Conservation (phyloP, 2,113 vertebrate species). For the Orientallactaga bullata region DNA sequence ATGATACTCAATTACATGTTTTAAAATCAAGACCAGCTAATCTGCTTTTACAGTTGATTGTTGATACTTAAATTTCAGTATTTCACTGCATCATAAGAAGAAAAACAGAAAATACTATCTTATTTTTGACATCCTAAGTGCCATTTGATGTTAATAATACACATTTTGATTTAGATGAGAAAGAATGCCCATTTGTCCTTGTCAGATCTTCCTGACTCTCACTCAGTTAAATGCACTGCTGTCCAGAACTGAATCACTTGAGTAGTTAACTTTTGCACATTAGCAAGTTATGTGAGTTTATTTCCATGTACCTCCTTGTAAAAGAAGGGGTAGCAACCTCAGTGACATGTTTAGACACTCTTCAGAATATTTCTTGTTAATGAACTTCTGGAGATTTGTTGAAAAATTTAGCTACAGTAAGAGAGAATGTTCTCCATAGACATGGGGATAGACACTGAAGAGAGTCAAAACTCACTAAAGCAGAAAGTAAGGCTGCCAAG, state of each 20-base stretch:
- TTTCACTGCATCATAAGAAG: not conserved
- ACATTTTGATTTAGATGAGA: not conserved
- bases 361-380: slow-evolving; percentile 40
- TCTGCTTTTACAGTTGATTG: slow-evolving; percentile 52
- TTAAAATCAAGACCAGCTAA: slow-evolving; percentile 1
- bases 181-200: slow-evolving; percentile 13
- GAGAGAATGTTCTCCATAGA: too few relatives aligned
- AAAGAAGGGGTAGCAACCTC: not conserved
- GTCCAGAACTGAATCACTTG: not conserved
- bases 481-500: too few relatives aligned
- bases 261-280: not conserved
- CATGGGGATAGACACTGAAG: not conserved
- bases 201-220: not conserved
- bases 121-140: slow-evolving; percentile 35
- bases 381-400: not conserved
- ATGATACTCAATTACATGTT: slow-evolving; percentile 58
- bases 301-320: not conserved
- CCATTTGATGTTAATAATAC: not conserved
- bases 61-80: slow-evolving; percentile 42
- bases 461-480: too few relatives aligned
- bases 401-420: slow-evolving; percentile 22
- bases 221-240: not conserved
- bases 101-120: slow-evolving; percentile 8
- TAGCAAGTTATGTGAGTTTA: slow-evolving; percentile 25
- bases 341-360: not conserved